Evolutionary conservation across 2,113 vertebrate species (phyloP), one percentile per base, ranked within the genome.

Genomic region (Nestor notabilis): DNA sequence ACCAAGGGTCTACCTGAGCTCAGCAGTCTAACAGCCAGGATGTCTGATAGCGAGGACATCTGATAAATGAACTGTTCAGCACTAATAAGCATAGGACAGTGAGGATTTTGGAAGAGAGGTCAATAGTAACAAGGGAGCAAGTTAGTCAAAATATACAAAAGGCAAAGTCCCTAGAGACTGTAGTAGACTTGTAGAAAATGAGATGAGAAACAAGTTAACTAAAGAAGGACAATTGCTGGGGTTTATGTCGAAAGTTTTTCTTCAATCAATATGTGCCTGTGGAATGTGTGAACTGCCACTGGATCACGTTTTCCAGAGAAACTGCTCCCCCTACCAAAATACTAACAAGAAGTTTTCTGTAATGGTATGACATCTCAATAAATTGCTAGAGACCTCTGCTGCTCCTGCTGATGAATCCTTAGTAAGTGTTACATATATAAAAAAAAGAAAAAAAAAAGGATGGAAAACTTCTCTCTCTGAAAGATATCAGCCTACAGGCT

Each of bases 321-420:
- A 80, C 28, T 64, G 21, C 3, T 84, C 5, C 9, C 23, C 4
- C 17, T 37, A 44, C 2, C 27, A 71, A 74, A 89, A 63, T 7
- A 91, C 7, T 53, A 35, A 37, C 64, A 83, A 76, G 6, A 9
- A 53, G 28, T 25, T 56, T 83, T 63, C 63, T 76, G 68, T 35
- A 80, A 71, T 3, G 28, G n/a, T 71, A 84, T 0, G 0, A 60
- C 29, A 77, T 55, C 17, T 90, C 28, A 64, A 13, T 4, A 64
- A 58, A 18, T 24, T 13, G 3, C 24, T 90, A 37, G 19, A 17
- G 16, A 82, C 17, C 46, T 70, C 39, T 35, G 63, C 6, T 64
- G 17, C 39, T 76, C 15, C 33, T 41, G 52, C 20, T 61, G 29
- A 15, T 21, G 6, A 83, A 49, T 20, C 47, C 52, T 74, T 66